These are phyloP conservation scores for Drosophila phalerata DNA, from an alignment of 2,888 invertebrate genomes.

Conservation along the genomic window DNA sequence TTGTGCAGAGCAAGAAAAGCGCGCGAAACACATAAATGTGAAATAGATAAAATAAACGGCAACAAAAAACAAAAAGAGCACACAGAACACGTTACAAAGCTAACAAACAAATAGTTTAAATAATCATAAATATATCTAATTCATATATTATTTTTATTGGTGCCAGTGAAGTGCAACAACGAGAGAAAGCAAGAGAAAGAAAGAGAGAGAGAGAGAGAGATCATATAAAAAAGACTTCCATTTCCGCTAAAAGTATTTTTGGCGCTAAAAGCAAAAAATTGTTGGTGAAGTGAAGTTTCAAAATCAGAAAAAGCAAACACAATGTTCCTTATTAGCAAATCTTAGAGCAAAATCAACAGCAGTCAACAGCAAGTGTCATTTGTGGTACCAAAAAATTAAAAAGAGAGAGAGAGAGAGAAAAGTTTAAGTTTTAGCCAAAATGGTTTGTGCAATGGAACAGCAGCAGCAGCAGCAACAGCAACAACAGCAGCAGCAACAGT, in stretches of 20 bases:
- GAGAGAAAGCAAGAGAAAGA: constrained; percentile 12
- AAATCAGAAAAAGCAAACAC: constrained; percentile 38
- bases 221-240: constrained; percentile 51
- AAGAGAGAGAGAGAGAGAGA: constrained; percentile 44
- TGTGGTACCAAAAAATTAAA: constrained; percentile 79
- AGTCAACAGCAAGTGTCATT: constrained; percentile 76
- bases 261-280: constrained; percentile 40
- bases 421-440: constrained; percentile 61
- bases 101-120: constrained; percentile 57
- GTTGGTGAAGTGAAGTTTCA: constrained; percentile 54
- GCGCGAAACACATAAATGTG: constrained; percentile 55
- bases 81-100: constrained; percentile 51
- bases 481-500: constrained; percentile 45
- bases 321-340: constrained; percentile 84
- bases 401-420: constrained; percentile 55
- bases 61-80: constrained; percentile 40
- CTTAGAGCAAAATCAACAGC: constrained; percentile 66
- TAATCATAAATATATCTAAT: constrained; percentile 21
- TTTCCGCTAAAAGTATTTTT: constrained; percentile 41
- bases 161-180: constrained; percentile 72
- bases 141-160: constrained; percentile 57
- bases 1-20: constrained; percentile 75
- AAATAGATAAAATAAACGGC: constrained; percentile 39
- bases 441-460: constrained; percentile 86
- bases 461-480: constrained; percentile 67